Conservation (phyloP, 2,797 vertebrate genomes). For the Sphenopsis melanotis region DNA sequence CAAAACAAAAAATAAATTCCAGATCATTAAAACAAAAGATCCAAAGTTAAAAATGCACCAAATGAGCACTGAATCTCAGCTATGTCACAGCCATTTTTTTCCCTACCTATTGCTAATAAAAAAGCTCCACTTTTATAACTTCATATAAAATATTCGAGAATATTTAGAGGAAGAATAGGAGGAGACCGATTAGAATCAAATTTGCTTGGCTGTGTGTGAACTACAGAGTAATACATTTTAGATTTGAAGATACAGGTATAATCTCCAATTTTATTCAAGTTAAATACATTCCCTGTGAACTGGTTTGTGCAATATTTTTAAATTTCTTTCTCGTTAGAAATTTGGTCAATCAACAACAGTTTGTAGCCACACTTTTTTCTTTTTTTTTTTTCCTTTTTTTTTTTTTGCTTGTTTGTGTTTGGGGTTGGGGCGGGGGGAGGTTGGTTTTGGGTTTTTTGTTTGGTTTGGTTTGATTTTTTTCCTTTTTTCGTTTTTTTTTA, state of each 20-base stretch:
- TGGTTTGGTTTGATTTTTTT: not conserved
- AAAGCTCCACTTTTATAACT: not conserved
- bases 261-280: not conserved
- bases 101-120: not conserved
- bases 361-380: not conserved
- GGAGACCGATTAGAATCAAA: not conserved
- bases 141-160: not conserved
- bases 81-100: not conserved
- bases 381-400: too few relatives aligned
- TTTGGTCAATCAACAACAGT: not conserved
- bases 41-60: not conserved
- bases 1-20: not conserved
- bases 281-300: not conserved
- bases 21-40: not conserved
- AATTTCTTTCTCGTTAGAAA: not conserved
- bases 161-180: not conserved
- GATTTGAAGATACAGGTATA: not conserved
- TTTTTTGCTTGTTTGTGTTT: not conserved
- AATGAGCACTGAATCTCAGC: not conserved
- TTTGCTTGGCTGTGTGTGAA: not conserved
- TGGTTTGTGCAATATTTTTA: not conserved
- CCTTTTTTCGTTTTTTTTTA: rapidly evolving
- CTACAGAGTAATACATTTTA: not conserved
- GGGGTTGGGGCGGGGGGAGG: too few relatives aligned
- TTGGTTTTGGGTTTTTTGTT: not conserved